Conservation (phyloP, 64 coral and sea anemone genomes). For the Pocillopora verrucosa region DNA sequence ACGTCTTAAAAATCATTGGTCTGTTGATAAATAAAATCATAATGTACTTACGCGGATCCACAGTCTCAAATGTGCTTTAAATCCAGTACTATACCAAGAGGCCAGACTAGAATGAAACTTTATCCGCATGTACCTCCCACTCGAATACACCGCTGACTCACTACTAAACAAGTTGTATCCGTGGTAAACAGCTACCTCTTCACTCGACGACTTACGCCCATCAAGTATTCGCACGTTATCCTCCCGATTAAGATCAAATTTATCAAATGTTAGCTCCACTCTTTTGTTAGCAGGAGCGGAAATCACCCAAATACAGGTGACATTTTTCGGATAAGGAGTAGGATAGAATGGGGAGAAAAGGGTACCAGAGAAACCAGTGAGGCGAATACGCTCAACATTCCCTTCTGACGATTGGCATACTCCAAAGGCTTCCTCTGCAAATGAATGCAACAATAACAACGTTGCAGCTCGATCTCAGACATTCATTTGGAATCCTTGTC, state of each 20-base stretch:
- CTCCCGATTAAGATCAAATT: neutral
- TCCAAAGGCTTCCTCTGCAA: neutral
- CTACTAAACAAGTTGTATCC: neutral
- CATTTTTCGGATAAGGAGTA: neutral
- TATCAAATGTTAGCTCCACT: neutral
- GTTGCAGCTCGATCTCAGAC: neutral
- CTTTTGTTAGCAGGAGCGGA: neutral
- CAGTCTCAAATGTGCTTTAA: conserved; percentile 11
- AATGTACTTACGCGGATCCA: neutral
- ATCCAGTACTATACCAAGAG: neutral
- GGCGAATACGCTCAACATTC: neutral
- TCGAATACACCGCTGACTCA: neutral
- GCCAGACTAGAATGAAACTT: neutral
- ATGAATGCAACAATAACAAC: neutral
- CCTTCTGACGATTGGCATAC: neutral
- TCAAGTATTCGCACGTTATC: conserved; percentile 41
- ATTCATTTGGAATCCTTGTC: neutral
- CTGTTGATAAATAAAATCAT: neutral
- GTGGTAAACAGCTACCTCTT: too few species aligned
- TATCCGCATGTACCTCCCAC: neutral
- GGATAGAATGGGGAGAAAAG: neutral
- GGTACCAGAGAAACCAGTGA: neutral
- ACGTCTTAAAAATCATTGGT: neutral
- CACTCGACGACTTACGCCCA: neutral
- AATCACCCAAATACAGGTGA: neutral